Percentiles rank a stretch among this genome's conserved stretches.
Conservation (phyloP, 2,113 vertebrate genomes). For the Erythrolamprus reginae region DNA sequence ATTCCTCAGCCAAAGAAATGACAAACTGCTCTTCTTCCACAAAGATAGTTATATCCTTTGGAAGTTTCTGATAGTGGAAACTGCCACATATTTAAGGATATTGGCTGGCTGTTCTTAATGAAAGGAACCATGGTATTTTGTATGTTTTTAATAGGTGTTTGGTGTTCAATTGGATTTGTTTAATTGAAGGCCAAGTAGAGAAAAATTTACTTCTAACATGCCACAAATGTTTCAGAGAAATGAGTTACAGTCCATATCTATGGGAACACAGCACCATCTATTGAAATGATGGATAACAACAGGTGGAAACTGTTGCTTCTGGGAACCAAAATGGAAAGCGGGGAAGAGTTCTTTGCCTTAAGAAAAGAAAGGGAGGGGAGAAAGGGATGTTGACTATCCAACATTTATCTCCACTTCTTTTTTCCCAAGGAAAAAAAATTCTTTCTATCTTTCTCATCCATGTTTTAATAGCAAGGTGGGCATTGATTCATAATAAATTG, state of each 20-base stretch:
- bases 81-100: not conserved
- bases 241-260: conserved; percentile 20
- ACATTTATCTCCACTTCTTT: not conserved
- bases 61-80: not conserved
- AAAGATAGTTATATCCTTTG: not conserved
- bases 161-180: conserved; percentile 32
- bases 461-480: not conserved
- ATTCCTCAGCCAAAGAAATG: not conserved
- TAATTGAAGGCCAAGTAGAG: conserved; percentile 27
- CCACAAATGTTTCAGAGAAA: conserved; percentile 5
- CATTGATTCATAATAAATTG: not conserved
- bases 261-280: conserved; percentile 69
- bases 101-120: not conserved
- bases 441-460: not conserved
- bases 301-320: conserved; percentile 27
- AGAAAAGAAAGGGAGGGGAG: not conserved
- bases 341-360: not conserved
- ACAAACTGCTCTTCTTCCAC: not conserved
- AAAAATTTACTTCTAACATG: not conserved
- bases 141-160: not conserved
- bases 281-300: conserved; percentile 52
- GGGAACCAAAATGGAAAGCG: not conserved
- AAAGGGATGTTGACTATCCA: not conserved
- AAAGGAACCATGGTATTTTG: not conserved
- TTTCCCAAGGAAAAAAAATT: not conserved